phyloP scores from a whole-genome alignment of 2,888 invertebrate genomes.

The Omphaloscelis lunosa region DNA sequence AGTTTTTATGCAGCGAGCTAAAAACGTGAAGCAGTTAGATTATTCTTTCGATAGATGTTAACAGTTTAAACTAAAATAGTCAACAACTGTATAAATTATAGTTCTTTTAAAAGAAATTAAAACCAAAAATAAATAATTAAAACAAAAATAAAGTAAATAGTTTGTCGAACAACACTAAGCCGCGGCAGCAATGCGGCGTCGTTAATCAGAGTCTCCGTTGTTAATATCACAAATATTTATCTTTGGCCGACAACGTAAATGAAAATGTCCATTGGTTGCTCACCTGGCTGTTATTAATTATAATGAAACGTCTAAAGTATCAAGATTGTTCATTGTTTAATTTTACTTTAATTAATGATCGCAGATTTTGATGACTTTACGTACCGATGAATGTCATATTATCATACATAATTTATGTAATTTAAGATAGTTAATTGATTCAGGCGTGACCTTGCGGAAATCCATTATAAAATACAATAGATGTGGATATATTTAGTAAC shows the following conservation, averaged over 20 bases:
- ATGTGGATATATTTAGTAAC: no score
- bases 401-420: not conserved
- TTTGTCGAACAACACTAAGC: not conserved
- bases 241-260: slow-evolving; percentile 75
- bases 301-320: slow-evolving; percentile 62
- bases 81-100: not conserved
- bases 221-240: slow-evolving; percentile 85
- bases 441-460: no score
- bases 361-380: slow-evolving; percentile 4
- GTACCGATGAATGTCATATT: not conserved
- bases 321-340: slow-evolving; percentile 57
- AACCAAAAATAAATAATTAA: not conserved
- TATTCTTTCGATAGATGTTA: not conserved
- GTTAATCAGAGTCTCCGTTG: slow-evolving; percentile 81
- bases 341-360: slow-evolving; percentile 48
- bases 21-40: not conserved
- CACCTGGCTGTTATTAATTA: slow-evolving; percentile 72
- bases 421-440: no score
- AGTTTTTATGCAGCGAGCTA: not conserved
- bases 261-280: slow-evolving; percentile 75
- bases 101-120: no score
- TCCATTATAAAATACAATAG: no score
- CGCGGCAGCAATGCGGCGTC: slow-evolving; percentile 79
- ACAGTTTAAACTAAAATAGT: not conserved
- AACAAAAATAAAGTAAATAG: not conserved